Percentiles rank a stretch among this genome's conserved stretches.
phyloP scores from a whole-genome alignment of 2,888 invertebrate species.

The Candidula unifasciata region DNA sequence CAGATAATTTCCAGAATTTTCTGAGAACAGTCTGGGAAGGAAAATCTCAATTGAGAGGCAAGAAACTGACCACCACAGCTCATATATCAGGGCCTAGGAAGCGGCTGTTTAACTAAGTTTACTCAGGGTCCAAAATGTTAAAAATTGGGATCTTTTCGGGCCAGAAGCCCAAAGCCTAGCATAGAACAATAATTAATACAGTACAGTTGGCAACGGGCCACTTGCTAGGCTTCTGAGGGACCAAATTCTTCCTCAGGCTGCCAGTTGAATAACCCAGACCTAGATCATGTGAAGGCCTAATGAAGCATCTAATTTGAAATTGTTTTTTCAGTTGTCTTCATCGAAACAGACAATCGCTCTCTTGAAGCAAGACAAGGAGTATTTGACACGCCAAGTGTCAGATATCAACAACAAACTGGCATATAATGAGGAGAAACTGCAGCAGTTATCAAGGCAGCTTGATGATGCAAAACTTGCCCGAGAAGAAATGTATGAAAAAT shows the following conservation, averaged over 20 bases:
- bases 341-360: conserved; percentile 72
- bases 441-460: conserved; percentile 69
- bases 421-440: conserved; percentile 73
- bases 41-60: too few species aligned
- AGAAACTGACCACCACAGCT: too few species aligned
- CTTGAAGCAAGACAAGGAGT: conserved; percentile 77
- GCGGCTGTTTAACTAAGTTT: too few species aligned
- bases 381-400: conserved; percentile 73
- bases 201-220: too few species aligned
- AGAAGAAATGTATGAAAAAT: conserved; percentile 78
- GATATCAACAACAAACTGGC: conserved; percentile 69
- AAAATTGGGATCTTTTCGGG: too few species aligned
- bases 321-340: conserved; percentile 63
- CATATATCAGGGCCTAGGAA: too few species aligned
- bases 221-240: too few species aligned
- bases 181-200: too few species aligned
- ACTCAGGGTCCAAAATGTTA: too few species aligned
- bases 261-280: not conserved
- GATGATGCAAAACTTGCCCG: conserved; percentile 75
- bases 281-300: not conserved
- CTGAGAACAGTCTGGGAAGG: too few species aligned
- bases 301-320: not conserved
- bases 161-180: too few species aligned
- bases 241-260: not conserved
- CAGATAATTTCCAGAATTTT: too few species aligned